Conservation (phyloP, 1,140 invertebrate species). For the Akabosia matsudoensis region DNA sequence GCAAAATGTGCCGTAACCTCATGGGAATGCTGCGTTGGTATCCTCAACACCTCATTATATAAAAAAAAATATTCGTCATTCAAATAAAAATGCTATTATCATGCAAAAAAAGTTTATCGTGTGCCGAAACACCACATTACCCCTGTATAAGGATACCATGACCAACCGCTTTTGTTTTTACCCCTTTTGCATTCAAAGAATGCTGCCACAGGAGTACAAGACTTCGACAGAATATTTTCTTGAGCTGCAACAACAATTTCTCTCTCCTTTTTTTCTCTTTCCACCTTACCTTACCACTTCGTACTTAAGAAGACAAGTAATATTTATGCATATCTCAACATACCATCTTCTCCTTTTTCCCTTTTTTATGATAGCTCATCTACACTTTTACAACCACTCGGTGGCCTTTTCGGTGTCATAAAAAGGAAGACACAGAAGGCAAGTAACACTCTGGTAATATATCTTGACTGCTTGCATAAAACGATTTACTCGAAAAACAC, state of each 20-base stretch:
- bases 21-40: too few relatives aligned
- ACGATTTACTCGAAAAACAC: not conserved
- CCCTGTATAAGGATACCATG: not conserved
- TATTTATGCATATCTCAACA: constrained; percentile 1
- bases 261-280: not conserved
- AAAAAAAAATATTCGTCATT: not conserved
- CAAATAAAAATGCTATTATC: not conserved
- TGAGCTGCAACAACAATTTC: not conserved
- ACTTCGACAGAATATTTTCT: too few relatives aligned
- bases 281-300: too few relatives aligned
- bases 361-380: constrained; percentile 25
- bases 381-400: constrained; percentile 33
- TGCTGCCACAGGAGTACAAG: too few relatives aligned
- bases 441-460: not conserved
- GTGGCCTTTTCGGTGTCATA: constrained; percentile 32
- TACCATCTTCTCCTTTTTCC: not conserved
- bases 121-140: not conserved
- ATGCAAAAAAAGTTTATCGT: not conserved
- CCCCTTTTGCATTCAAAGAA: not conserved
- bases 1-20: too few relatives aligned
- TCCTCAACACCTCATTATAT: constrained; percentile 10
- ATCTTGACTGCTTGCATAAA: constrained; percentile 14
- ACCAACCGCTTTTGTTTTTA: not conserved
- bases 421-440: constrained; percentile 14
- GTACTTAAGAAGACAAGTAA: too few relatives aligned